phyloP scores from a whole-genome alignment of 2,797 vertebrate genomes.

The Chrosomus eos region DNA sequence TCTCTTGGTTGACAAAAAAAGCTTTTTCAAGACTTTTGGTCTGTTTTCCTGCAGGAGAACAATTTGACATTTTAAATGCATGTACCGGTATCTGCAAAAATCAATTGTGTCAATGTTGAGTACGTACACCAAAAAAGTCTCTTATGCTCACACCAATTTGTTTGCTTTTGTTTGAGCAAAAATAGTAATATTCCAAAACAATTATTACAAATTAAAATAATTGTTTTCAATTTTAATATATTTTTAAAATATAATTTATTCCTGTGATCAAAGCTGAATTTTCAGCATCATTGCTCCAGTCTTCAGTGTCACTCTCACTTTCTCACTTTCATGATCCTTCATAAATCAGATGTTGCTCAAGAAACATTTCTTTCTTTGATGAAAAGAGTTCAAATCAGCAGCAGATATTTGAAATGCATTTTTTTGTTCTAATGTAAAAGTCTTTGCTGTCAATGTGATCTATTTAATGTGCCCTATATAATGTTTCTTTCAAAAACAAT shows the following conservation, averaged over 20 bases:
- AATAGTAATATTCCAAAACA: not conserved
- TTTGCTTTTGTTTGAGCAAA: not conserved
- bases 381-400: too few relatives aligned
- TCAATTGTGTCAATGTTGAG: not conserved
- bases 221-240: not conserved
- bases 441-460: not conserved
- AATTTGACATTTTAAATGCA: not conserved
- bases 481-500: not conserved
- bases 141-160: not conserved
- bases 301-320: not conserved
- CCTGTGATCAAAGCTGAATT: not conserved
- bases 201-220: not conserved
- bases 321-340: too few relatives aligned
- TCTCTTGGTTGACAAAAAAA: not conserved
- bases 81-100: not conserved
- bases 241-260: not conserved
- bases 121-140: not conserved
- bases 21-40: not conserved
- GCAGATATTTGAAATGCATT: too few relatives aligned
- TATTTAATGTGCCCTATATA: not conserved
- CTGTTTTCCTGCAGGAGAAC: not conserved
- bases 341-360: not conserved
- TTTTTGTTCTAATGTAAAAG: not conserved
- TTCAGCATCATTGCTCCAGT: not conserved
- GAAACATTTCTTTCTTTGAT: not conserved